Evolutionary conservation across 2,113 vertebrate genomes (phyloP), one percentile per base, ranked within the genome.

Genomic region (Tetrao urogallus): DNA sequence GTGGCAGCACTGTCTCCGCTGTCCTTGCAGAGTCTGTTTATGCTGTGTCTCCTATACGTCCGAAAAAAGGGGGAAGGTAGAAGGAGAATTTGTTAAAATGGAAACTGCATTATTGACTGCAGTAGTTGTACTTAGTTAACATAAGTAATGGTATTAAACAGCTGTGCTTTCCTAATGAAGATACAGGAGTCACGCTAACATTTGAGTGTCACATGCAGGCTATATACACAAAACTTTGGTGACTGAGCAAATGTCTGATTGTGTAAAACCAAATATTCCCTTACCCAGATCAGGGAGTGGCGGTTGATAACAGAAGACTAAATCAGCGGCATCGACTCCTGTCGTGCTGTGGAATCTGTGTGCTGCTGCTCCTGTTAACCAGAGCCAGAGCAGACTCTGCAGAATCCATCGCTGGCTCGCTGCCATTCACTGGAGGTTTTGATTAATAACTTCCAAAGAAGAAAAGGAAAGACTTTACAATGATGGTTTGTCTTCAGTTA

Each of bases 1-100:
- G 97, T 97, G 98, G 98, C 98, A 97, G 98, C 94, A 89, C 67
- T 43, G 5, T 54, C 96, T 64, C n/a, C 96, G 2, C 56, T 17
- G 70, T 95, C 56, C 78, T 30, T 3, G 61, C 4, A 4, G 58
- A 3, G 36, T 10, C 58, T 32, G 18, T 12, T n/a, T 20, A 1
- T 10, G 13, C 43, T 50, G 16, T 24, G 13, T 9, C 60, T 74
- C 75, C 15, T 9, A 2, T 5, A 9, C 10, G 4, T 1, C 5
- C 2, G 8, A 10, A 9, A 3, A 12, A 7, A 6, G 4, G 2
- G 12, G 8, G 5, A 38, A 36, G 12, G 8, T 38, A 20, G 28
- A 50, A 32, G 25, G 4, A 1, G 1, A 16, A 4, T 14, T 42
- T 9, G 38, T 17, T 52, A 6, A 20, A 42, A 36, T 5, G 73